Evolutionary conservation across 2,888 invertebrate genomes (phyloP), one percentile per base, ranked within the genome.

Genomic region (Strigamia crassipes): DNA sequence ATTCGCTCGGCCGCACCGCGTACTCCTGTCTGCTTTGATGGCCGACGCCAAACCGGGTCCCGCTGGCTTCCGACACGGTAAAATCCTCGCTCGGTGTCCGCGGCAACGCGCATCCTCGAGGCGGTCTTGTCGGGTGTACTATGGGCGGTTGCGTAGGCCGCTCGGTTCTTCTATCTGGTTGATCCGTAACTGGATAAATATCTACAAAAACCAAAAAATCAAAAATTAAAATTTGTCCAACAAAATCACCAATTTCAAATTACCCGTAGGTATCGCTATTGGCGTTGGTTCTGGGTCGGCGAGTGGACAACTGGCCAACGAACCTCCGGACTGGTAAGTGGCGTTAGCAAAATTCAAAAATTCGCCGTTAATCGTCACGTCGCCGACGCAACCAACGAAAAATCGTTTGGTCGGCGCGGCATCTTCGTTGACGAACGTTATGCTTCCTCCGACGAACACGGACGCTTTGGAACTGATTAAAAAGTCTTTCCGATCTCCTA

Each of bases 341-440:
- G 92, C 90, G 84, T 92, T 91, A 0, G 93, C 94, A 87, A 95
- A 94, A 87, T 95, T 94, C 79, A 94, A 90, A 80, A 93, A 92
- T 82, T 91, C 90, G 1, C 94, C 94, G 87, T 97, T 96, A 81
- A 97, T 89, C 0, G 95, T 96, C 0, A 95, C 94, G 87, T 99
- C 98, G 0, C 95, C 96, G 73, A 99, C 92, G 88, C 99, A 99
- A 0, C 99, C 99, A 34, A 91, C 89, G 87, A 97, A 96, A 4
- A 93, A 91, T 5, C 89, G 89, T 46, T 83, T 84, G 5, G 81
- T 79, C 1, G 82, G 84, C 0, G 91, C 87, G 10, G 90, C 90
- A 6, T 90, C 91, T 3, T 90, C 86, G 0, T 87, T 89, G 0
- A 91, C 89, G 8, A 89, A 88, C 83, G 90, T 91, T 1, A 95